Percentiles rank a stretch among this genome's conserved stretches.
Evolutionary conservation across 2,113 vertebrate genomes (phyloP).

Genomic region (Takifugu bimaculatus): DNA sequence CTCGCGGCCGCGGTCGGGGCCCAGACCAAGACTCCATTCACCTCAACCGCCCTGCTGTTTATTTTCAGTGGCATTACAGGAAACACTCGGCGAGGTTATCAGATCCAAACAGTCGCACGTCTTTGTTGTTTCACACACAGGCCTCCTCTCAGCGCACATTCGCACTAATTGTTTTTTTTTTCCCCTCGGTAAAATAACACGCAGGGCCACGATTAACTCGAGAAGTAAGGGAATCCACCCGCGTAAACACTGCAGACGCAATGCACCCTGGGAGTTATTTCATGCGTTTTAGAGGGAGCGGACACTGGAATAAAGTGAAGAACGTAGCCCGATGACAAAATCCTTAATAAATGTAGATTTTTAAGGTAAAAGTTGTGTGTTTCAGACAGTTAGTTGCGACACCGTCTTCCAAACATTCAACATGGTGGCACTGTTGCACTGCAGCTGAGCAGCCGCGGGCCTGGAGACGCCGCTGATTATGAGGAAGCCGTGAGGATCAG

Average conservation of each 20-base stretch:
- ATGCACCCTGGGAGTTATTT: constrained; percentile 70
- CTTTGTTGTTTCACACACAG: constrained; percentile 72
- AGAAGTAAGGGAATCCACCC: constrained; percentile 67
- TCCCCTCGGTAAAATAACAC: constrained; percentile 70
- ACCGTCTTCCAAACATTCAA: constrained; percentile 52
- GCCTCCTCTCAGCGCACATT: constrained; percentile 65
- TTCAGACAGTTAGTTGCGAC: constrained; percentile 14
- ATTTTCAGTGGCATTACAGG: constrained; percentile 76
- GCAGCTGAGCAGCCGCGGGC: constrained; percentile 29
- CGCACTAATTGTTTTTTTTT: constrained; percentile 75
- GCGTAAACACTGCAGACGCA: constrained; percentile 67
- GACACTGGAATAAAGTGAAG: constrained; percentile 42
- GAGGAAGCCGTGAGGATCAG: constrained; percentile 16
- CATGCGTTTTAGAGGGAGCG: constrained; percentile 55
- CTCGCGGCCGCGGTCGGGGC: constrained; percentile 53
- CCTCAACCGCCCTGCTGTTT: constrained; percentile 65
- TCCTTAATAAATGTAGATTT: too few relatives aligned
- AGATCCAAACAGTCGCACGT: constrained; percentile 71
- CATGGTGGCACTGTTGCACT: constrained; percentile 76
- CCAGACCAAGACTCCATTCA: constrained; percentile 73
- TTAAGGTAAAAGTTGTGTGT: neutral
- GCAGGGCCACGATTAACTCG: constrained; percentile 64
- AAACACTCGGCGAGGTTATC: constrained; percentile 71
- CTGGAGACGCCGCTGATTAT: constrained; percentile 32
- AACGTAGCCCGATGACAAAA: constrained; percentile 12